Base-by-base conservation (phyloP, 2,113 vertebrate genomes). In the Triplophysa siluroides region DNA sequence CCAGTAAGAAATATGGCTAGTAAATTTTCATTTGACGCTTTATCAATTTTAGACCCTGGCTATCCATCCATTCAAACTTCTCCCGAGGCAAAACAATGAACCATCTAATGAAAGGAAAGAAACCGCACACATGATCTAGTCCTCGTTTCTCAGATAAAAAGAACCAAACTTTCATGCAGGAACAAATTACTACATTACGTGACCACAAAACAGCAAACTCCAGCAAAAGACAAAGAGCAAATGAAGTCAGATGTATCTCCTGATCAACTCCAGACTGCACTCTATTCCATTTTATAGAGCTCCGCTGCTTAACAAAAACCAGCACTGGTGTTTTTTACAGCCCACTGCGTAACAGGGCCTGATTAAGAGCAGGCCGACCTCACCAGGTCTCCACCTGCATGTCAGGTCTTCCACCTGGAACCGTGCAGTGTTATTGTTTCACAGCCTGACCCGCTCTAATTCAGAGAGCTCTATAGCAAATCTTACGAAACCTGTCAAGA, bases 321-420 rank as follows among this genome's bases (percentile, higher is more conserved):
- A 21, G 77, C 26, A 78, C 77, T 6, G 77, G 65, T 62, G 78
- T 64, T 90, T 90, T 43, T 88, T 90, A 86, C 83, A 81, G 83
- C 79, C 72, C 78, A 83, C 54, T 76, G 80, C 79, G 69, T 81
- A 86, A 89, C 83, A 86, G 89, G 76, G 87, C 87, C 81, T 84
- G 85, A 92, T 85, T 88, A 87, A 83, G 86, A 91, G 81, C 88
- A 90, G 89, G 67, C 74, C n/a, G 2, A 29, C 61, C 54, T 45
- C 58, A 68, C 52, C 75, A 13, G 67, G 81, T 38, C 14, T 2
- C 78, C 81, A 78, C 80, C 71, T 54, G 23, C 81, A 71, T 45
- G 85, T 85, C 83, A 83, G 79, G 84, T 80, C 58, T 74, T 71
- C 72, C 54, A 33, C 38, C 61, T 84, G 80, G 50, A 79, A 80